phyloP scores from a whole-genome alignment of 1,140 invertebrate species.

The Lethrus apterus region DNA sequence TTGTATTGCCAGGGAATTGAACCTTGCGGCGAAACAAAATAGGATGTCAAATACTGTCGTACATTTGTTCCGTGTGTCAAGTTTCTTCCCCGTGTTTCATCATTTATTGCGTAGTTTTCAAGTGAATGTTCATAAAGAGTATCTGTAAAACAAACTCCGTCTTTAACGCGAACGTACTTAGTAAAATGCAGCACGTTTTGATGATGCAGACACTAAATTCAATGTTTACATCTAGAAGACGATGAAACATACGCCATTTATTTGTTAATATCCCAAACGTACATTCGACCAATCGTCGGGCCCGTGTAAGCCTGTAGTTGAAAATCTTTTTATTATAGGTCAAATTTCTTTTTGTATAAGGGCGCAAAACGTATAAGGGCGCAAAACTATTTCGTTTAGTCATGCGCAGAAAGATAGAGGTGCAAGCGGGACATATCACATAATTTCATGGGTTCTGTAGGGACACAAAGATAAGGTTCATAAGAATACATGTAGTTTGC shows the following conservation, averaged over 20 bases:
- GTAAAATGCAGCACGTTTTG: background rate
- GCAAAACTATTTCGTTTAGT: background rate
- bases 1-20: slow-evolving; percentile 6
- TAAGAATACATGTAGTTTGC: no score
- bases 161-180: no score
- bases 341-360: slow-evolving; percentile 2
- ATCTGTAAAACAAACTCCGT: no score
- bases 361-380: background rate
- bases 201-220: background rate
- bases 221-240: background rate
- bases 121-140: slow-evolving; percentile 4
- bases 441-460: no score
- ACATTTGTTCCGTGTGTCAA: background rate
- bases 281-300: background rate
- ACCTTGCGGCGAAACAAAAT: slow-evolving; percentile 1
- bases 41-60: background rate
- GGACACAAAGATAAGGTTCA: no score
- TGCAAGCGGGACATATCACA: no score
- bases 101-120: background rate
- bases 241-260: slow-evolving; percentile 2
- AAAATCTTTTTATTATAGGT: background rate
- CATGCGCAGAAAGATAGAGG: no score
- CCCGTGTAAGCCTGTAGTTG: background rate
- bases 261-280: slow-evolving; percentile 3
- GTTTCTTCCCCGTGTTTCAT: background rate